Percentiles rank a stretch among this genome's conserved stretches.
These are phyloP conservation scores for Dissostichus mawsoni DNA, from an alignment of 2,113 vertebrate genomes.

Conservation along the genomic window DNA sequence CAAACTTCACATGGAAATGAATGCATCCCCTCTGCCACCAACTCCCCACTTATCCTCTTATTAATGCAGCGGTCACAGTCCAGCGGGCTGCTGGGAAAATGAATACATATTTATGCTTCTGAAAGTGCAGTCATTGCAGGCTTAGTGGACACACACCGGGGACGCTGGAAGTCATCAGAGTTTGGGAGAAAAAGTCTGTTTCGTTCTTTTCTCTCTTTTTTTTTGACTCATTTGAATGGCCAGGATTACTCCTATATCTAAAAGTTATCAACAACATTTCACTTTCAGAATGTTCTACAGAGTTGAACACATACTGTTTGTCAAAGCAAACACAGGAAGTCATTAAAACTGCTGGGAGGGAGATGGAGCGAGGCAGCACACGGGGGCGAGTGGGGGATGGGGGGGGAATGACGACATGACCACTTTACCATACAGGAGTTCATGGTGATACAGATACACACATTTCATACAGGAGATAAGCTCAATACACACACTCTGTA, in stretches of 20 bases:
- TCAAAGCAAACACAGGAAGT: neutral
- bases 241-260: neutral
- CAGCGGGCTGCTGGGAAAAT: slow-evolving; percentile 47
- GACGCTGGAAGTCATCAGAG: neutral
- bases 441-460: too few species aligned
- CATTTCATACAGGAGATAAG: too few species aligned
- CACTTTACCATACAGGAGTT: too few species aligned
- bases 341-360: neutral
- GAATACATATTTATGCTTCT: slow-evolving; percentile 64
- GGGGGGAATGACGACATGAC: too few species aligned
- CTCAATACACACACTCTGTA: too few species aligned
- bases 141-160: slow-evolving; percentile 42
- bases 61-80: slow-evolving; percentile 61
- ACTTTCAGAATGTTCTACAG: neutral
- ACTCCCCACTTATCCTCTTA: slow-evolving; percentile 59
- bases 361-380: too few species aligned
- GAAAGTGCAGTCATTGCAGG: slow-evolving; percentile 59
- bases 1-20: slow-evolving; percentile 53
- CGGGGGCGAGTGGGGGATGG: too few species aligned
- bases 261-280: neutral
- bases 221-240: neutral
- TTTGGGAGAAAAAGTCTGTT: neutral
- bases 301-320: neutral
- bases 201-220: neutral
- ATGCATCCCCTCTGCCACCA: slow-evolving; percentile 57